Conservation (phyloP, 2,888 invertebrate species). For the Oscheius sp. region DNA sequence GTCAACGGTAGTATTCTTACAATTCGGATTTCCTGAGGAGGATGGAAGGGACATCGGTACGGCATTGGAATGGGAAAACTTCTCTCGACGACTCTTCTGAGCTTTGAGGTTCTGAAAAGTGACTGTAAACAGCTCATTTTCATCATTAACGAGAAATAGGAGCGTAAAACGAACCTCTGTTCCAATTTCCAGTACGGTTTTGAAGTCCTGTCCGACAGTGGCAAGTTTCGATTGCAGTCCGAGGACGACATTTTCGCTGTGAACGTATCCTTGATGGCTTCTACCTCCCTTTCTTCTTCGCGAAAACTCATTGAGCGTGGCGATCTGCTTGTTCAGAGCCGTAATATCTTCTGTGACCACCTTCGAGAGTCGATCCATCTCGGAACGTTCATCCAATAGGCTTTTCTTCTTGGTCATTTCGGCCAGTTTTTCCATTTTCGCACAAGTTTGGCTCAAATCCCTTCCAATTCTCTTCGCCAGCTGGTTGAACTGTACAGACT, state of each 20-base stretch:
- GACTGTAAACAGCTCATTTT: no score
- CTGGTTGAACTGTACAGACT: conserved; percentile 71
- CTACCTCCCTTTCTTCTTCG: conserved; percentile 40
- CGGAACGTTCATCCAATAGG: conserved; percentile 94
- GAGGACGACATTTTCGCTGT: conserved; percentile 84
- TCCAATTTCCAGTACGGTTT: conserved; percentile 94
- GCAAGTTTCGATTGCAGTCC: conserved; percentile 88
- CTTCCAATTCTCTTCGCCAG: conserved; percentile 83
- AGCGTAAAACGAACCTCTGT: conserved; percentile 81
- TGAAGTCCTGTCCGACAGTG: conserved; percentile 96
- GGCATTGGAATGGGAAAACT: conserved; percentile 78
- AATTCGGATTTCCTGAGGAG: conserved; percentile 74
- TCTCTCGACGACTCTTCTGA: conserved; percentile 91
- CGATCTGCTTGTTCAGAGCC: conserved; percentile 94
- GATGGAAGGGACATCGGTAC: conserved; percentile 74
- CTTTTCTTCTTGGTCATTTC: conserved; percentile 92
- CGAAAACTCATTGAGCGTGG: conserved; percentile 78
- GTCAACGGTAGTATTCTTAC: conserved; percentile 48
- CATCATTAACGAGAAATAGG: not conserved
- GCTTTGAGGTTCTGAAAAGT: conserved; percentile 85
- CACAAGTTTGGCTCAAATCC: conserved; percentile 93
- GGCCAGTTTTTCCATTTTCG: conserved; percentile 95
- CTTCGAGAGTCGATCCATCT: conserved; percentile 96
- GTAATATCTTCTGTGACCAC: conserved; percentile 96
- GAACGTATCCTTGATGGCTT: conserved; percentile 47